A percentile compares a stretch with the other conserved stretches of the same genome.
Conservation (phyloP, 2,113 vertebrate species). For the Casuarius casuarius region DNA sequence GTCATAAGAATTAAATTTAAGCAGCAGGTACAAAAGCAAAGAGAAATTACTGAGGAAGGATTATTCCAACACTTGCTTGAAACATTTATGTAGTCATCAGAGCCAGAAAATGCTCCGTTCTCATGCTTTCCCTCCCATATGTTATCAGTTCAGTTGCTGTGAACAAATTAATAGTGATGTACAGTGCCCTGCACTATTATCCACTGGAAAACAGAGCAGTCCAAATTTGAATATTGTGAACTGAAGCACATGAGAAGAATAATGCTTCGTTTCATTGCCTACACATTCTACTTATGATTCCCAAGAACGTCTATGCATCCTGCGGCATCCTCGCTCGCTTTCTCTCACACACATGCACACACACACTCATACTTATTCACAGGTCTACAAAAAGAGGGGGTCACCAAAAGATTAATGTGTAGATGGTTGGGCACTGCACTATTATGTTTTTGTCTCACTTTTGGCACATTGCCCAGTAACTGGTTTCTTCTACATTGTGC, state of each 20-base stretch:
- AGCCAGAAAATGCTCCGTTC: not conserved
- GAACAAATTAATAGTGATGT: not conserved
- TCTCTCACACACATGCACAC: not conserved
- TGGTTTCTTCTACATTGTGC: not conserved
- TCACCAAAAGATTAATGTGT: too few relatives aligned
- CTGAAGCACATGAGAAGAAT: not conserved
- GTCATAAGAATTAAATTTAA: not conserved
- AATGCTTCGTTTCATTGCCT: not conserved
- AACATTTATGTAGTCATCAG: not conserved
- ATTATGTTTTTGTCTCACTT: not conserved
- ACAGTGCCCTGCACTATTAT: not conserved
- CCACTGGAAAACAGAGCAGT: not conserved
- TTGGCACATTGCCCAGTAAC: not conserved
- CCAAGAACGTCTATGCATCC: rapidly evolving
- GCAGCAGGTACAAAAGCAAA: not conserved
- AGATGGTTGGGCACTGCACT: not conserved
- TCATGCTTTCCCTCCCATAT: not conserved
- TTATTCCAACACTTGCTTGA: not conserved
- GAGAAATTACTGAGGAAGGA: not conserved
- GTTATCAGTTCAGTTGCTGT: not conserved
- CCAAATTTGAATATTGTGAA: constrained; percentile 19
- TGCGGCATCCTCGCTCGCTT: not conserved
- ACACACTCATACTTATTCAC: not conserved
- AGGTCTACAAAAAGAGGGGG: too few relatives aligned
- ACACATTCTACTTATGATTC: not conserved